These are phyloP conservation scores for Agapetus fuscipes DNA, from an alignment of 2,888 invertebrate genomes.

Conservation along the genomic window DNA sequence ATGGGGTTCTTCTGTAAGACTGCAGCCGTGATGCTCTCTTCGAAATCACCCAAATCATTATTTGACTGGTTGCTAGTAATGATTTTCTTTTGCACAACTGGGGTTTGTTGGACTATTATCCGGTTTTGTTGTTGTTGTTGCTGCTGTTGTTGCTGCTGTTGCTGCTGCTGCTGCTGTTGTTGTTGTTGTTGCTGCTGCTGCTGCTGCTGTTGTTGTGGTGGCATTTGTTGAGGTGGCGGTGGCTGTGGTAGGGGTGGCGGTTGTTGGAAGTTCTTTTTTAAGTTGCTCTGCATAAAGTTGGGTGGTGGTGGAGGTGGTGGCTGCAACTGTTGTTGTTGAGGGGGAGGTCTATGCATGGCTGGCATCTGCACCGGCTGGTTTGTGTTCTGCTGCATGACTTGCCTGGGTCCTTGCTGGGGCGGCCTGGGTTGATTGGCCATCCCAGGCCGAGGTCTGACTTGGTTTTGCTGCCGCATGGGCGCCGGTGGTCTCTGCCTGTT, in stretches of 20 bases:
- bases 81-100: constrained; percentile 10
- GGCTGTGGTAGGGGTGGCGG: neutral
- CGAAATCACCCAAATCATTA: constrained; percentile 41
- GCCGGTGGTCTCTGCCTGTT: neutral
- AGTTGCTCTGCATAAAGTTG: too few species aligned
- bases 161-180: constrained; percentile 29
- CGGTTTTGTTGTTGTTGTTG: constrained; percentile 28
- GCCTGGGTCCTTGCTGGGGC: too few species aligned
- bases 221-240: too few species aligned
- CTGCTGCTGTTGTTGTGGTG: constrained; percentile 1
- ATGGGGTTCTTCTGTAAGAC: constrained; percentile 29
- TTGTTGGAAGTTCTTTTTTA: too few species aligned
- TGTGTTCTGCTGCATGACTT: too few species aligned
- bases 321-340: too few species aligned
- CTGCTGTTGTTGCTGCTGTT: constrained; percentile 15
- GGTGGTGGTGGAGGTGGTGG: too few species aligned
- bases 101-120: constrained; percentile 12
- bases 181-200: constrained; percentile 25
- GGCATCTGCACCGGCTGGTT: too few species aligned
- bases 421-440: too few species aligned
- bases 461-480: too few species aligned
- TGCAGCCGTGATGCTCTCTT: constrained; percentile 45
- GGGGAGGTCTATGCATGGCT: too few species aligned
- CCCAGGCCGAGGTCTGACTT: too few species aligned
- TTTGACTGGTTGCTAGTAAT: constrained; percentile 4